Conservation (phyloP, 1,140 invertebrate species). For the Anastatus disparis region DNA sequence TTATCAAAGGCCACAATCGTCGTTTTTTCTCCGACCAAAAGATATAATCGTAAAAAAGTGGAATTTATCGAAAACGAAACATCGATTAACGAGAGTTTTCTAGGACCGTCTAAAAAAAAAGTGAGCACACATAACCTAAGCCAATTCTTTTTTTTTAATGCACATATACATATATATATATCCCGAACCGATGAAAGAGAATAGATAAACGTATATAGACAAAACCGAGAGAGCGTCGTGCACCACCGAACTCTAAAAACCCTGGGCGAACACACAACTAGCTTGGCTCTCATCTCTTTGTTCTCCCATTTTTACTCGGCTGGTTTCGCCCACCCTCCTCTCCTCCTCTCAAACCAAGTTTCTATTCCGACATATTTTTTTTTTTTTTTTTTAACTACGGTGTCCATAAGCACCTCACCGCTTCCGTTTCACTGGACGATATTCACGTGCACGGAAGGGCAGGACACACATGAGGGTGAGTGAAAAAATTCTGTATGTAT, state of each 20-base stretch:
- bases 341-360: too few relatives aligned
- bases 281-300: slow-evolving; percentile 33
- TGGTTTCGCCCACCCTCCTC: slow-evolving; percentile 36
- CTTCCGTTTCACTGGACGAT: slow-evolving; percentile 54
- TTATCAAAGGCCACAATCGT: too few relatives aligned
- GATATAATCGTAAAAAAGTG: slow-evolving; percentile 25
- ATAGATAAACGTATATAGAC: slow-evolving; percentile 40
- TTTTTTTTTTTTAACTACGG: too few relatives aligned
- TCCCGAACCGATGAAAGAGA: slow-evolving; percentile 33
- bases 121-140: background rate
- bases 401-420: slow-evolving; percentile 36
- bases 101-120: slow-evolving; percentile 6
- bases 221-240: slow-evolving; percentile 19
- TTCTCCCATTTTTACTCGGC: slow-evolving; percentile 41
- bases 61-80: slow-evolving; percentile 41
- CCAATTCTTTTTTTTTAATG: slow-evolving; percentile 12
- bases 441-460: slow-evolving; percentile 52
- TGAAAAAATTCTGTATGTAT: background rate
- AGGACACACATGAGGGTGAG: slow-evolving; percentile 33
- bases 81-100: slow-evolving; percentile 36
- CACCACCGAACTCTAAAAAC: slow-evolving; percentile 28
- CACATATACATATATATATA: background rate
- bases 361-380: slow-evolving; percentile 42
- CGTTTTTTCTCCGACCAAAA: background rate
- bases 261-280: slow-evolving; percentile 6